A percentile compares a stretch with the other conserved stretches of the same genome.
These are phyloP conservation scores for Eubasilissa splendida DNA, from an alignment of 2,888 invertebrate species.

Conservation along the genomic window DNA sequence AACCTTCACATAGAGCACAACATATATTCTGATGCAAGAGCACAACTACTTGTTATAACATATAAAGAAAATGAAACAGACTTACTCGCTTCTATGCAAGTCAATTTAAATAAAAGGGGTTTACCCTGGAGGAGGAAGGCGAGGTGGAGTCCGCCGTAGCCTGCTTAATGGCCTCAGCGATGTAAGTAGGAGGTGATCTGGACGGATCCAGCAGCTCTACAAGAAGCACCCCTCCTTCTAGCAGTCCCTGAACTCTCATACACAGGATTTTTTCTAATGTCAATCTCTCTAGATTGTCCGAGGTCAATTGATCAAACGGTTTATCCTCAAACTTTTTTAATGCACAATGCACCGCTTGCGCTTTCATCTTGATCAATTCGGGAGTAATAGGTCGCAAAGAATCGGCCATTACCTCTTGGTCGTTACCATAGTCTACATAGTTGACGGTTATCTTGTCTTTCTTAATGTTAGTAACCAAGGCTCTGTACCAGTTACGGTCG, in stretches of 20 bases:
- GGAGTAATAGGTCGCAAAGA: constrained; percentile 77
- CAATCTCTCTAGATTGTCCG: constrained; percentile 78
- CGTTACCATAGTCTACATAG: constrained; percentile 97
- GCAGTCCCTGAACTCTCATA: constrained; percentile 59
- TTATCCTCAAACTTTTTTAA: constrained; percentile 77
- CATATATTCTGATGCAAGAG: no score
- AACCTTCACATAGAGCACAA: no score
- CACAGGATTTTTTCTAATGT: constrained; percentile 78
- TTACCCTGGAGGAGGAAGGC: neutral
- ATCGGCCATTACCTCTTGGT: constrained; percentile 79
- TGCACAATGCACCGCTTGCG: constrained; percentile 85
- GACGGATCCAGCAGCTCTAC: constrained; percentile 76
- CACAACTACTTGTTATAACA: no score
- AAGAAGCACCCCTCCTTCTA: constrained; percentile 70
- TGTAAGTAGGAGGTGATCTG: constrained; percentile 71
- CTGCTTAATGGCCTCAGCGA: constrained; percentile 63
- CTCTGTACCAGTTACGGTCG: constrained; percentile 93
- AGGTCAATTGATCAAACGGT: constrained; percentile 72
- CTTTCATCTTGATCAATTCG: constrained; percentile 76
- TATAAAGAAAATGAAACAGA: no score
- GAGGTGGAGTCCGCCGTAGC: neutral
- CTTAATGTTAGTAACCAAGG: constrained; percentile 78
- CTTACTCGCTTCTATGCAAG: no score
- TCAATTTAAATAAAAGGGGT: neutral
- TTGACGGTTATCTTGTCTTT: constrained; percentile 78